These are phyloP conservation scores for Drosophila anceps DNA, from an alignment of 2,888 invertebrate genomes.

Conservation along the genomic window DNA sequence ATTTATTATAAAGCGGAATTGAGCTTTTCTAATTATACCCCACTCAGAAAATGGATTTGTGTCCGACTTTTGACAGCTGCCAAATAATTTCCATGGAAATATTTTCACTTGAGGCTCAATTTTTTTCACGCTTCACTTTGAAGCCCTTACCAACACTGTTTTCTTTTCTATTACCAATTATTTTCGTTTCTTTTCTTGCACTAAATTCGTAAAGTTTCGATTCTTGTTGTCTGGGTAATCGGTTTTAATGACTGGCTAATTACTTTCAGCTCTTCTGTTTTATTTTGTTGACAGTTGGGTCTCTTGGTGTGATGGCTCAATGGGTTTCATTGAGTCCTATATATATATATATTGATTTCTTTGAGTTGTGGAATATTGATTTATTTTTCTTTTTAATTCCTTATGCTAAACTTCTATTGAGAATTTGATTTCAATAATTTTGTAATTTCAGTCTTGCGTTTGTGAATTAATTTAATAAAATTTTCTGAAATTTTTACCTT, in stretches of 20 bases:
- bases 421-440: neutral
- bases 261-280: conserved; percentile 21
- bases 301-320: neutral
- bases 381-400: neutral
- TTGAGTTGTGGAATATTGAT: neutral
- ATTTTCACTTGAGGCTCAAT: conserved; percentile 7
- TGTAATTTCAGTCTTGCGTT: neutral
- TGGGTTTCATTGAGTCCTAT: neutral
- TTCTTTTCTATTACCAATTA: conserved; percentile 62
- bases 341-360: neutral
- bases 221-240: conserved; percentile 16
- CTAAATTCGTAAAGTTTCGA: neutral
- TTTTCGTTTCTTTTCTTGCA: conserved; percentile 13
- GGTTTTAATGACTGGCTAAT: conserved; percentile 42
- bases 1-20: neutral
- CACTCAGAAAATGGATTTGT: conserved; percentile 12
- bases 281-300: conserved; percentile 3
- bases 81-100: conserved; percentile 12
- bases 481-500: neutral
- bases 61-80: conserved; percentile 48
- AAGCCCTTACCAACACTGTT: neutral
- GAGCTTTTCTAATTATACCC: conserved; percentile 1
- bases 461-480: neutral
- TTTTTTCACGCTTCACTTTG: neutral
- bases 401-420: too few relatives aligned